phyloP scores from a whole-genome alignment of 2,888 invertebrate genomes.

The Nomada goodeniana region DNA sequence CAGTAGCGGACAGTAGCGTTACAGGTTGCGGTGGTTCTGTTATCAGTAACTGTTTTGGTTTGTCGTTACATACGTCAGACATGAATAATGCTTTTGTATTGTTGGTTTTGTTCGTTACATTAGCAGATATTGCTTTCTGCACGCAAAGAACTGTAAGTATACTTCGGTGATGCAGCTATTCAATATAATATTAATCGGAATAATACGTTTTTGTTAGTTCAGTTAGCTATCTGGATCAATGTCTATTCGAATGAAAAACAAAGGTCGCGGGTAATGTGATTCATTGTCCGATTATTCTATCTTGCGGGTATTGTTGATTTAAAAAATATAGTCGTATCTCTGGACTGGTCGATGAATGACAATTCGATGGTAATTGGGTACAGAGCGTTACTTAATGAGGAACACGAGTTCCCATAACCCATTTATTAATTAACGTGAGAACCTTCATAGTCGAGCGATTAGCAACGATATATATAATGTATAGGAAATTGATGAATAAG shows the following conservation, averaged over 20 bases:
- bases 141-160: slow-evolving; percentile 64
- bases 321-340: slow-evolving; percentile 24
- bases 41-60: slow-evolving; percentile 49
- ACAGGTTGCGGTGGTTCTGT: slow-evolving; percentile 27
- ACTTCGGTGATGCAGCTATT: background rate
- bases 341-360: slow-evolving; percentile 23
- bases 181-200: background rate
- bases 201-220: background rate
- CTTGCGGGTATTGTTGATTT: slow-evolving; percentile 37
- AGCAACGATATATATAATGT: slow-evolving; percentile 21
- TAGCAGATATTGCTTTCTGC: slow-evolving; percentile 36
- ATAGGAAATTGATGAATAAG: slow-evolving; percentile 12
- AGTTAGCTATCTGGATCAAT: slow-evolving; percentile 14
- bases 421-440: slow-evolving; percentile 63
- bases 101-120: slow-evolving; percentile 51
- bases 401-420: slow-evolving; percentile 60
- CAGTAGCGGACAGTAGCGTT: slow-evolving; percentile 50
- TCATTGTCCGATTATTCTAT: slow-evolving; percentile 59
- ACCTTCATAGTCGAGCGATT: slow-evolving; percentile 42
- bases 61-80: slow-evolving; percentile 36
- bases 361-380: slow-evolving; percentile 47
- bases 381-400: slow-evolving; percentile 53
- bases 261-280: slow-evolving; percentile 54
- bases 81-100: slow-evolving; percentile 60
- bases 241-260: slow-evolving; percentile 29